Evolutionary conservation across 2,797 vertebrate species (phyloP), one percentile per base, ranked within the genome.

Genomic region (Galagoides demidoff): DNA sequence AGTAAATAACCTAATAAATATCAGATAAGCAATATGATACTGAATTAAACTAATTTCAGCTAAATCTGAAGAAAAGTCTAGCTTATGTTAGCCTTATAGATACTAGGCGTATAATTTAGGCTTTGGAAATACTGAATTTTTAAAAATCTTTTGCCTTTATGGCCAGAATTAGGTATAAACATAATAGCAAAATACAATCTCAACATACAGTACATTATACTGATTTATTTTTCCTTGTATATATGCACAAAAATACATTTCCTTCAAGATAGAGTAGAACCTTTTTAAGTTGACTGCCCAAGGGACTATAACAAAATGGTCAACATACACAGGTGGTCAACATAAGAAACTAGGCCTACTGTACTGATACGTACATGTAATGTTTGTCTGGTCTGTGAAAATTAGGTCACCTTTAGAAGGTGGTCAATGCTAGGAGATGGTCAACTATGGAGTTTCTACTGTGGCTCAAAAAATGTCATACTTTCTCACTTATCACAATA

Each of bases 231-330:
- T 85, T 89, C 9, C 34, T 90, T 68, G 37, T 68, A 8, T 63
- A 71, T 74, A 96, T n/a, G 86, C 4, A 79, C 10, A 90, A 84
- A 96, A 63, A 89, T 45, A 85, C 4, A 73, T 66, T 96, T 55
- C 52, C 59, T 70, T 92, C 17, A 34, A 85, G 81, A 59, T 22
- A 49, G 49, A 49, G 49, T 2, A 49, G 49, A 49, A 49, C 49
- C 49, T 52, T 14, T 52, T 14, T 52, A 52, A 52, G 49, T 52
- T 52, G 49, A 52, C 49, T 16, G 14, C 14, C 49, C 14, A 52
- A 14, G 14, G 3, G 49, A 52, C 49, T 52, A 52, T 16, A 49
- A 49, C 45, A 12, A 49, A 49, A 49, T 13, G 45, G 45, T 52
- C 49, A 52, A 52, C 4, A 4, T 52, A 52, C 49, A 52, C 3